Percentiles rank a stretch among this genome's conserved stretches.
Conservation (phyloP, 1,140 invertebrate genomes). For the Euwallacea similis region DNA sequence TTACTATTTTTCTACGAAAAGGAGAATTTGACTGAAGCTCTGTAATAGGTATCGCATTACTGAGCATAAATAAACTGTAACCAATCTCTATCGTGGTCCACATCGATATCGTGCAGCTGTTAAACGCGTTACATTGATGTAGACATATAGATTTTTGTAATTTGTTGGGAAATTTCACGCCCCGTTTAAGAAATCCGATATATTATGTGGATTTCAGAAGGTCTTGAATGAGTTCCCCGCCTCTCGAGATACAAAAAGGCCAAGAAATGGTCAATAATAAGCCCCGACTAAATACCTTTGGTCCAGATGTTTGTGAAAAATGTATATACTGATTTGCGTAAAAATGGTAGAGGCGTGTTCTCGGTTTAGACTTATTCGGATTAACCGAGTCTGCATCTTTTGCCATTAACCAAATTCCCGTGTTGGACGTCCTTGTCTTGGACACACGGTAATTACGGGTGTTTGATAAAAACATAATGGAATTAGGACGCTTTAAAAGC, state of each 20-base stretch:
- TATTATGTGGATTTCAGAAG: constrained; percentile 18
- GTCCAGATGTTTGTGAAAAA: constrained; percentile 44
- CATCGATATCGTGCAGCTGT: constrained; percentile 17
- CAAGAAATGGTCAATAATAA: constrained; percentile 41
- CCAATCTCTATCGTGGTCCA: background rate
- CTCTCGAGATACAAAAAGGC: constrained; percentile 38
- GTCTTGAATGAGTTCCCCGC: constrained; percentile 44
- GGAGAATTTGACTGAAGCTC: background rate
- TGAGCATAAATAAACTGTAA: constrained; percentile 3
- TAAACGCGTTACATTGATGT: constrained; percentile 13
- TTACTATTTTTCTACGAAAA: no score
- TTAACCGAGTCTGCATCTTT: background rate
- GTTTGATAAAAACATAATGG: background rate
- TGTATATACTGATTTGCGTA: constrained; percentile 20
- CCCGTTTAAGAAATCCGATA: constrained; percentile 34
- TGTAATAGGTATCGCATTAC: constrained; percentile 8
- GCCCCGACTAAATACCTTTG: constrained; percentile 36
- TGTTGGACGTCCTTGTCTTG: background rate
- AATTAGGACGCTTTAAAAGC: background rate
- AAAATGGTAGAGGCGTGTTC: constrained; percentile 12
- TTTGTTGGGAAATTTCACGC: constrained; percentile 33
- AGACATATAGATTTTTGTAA: constrained; percentile 27
- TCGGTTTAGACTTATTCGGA: background rate
- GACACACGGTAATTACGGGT: background rate
- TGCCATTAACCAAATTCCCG: no score